Evolutionary conservation across 2,113 vertebrate genomes (phyloP).

Genomic region (Brachyistius frenatus): DNA sequence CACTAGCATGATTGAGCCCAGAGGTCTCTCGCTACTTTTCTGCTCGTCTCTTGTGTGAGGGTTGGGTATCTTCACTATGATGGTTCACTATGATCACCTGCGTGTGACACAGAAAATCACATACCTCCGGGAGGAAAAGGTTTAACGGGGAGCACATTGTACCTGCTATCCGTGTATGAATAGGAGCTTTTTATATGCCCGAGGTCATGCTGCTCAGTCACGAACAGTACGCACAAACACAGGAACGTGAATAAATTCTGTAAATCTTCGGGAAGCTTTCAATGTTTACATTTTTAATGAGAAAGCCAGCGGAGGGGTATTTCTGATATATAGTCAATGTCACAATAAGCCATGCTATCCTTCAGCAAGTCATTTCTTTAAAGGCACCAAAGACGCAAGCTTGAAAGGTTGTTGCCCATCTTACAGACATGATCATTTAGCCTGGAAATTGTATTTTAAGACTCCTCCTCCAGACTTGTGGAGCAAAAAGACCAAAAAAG

Average conservation of each 20-base stretch:
- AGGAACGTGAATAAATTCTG: no score
- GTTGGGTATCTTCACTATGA: slow-evolving; percentile 31
- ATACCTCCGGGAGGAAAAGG: slow-evolving; percentile 18
- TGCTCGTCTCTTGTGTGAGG: slow-evolving; percentile 63
- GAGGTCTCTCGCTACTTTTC: slow-evolving; percentile 43
- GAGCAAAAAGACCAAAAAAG: not conserved
- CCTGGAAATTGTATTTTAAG: not conserved
- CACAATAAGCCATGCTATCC: no score
- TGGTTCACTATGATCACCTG: slow-evolving; percentile 42
- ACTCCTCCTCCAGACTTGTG: slow-evolving; percentile 1
- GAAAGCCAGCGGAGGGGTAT: not conserved
- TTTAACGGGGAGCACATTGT: slow-evolving; percentile 17
- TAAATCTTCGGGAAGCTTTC: no score
- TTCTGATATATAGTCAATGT: not conserved
- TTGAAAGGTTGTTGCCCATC: not conserved
- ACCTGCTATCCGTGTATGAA: slow-evolving; percentile 15
- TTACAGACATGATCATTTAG: slow-evolving; percentile 1
- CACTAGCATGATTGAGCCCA: slow-evolving; percentile 56
- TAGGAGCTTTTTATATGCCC: not conserved
- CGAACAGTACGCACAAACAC: not conserved
- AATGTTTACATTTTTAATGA: no score
- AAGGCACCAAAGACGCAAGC: no score
- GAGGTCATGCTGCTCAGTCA: not conserved
- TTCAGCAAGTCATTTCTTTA: no score
- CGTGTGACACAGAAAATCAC: slow-evolving; percentile 50